phyloP scores from a whole-genome alignment of 1,140 invertebrate genomes.

The Megalonaias nervosa region DNA sequence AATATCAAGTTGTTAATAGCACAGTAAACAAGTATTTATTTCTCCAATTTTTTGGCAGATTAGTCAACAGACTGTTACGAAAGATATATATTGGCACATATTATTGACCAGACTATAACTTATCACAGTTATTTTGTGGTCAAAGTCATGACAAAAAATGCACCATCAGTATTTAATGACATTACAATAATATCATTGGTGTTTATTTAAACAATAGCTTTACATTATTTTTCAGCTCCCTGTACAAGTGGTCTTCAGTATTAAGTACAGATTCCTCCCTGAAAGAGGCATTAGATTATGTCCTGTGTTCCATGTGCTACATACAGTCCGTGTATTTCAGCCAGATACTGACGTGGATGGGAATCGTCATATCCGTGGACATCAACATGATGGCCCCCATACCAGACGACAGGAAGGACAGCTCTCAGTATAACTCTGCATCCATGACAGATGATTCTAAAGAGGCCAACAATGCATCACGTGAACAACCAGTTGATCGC shows the following conservation, averaged over 20 bases:
- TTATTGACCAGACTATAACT: too few species aligned
- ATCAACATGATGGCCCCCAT: slow-evolving; percentile 73
- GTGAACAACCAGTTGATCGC: slow-evolving; percentile 11
- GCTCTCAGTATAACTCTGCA: slow-evolving; percentile 61
- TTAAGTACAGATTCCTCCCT: slow-evolving; percentile 78
- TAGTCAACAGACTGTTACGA: too few species aligned
- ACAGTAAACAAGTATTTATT: too few species aligned
- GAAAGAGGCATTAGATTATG: slow-evolving; percentile 84
- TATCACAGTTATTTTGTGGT: too few species aligned
- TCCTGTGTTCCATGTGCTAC: slow-evolving; percentile 88
- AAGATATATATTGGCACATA: too few species aligned
- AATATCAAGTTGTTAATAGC: too few species aligned
- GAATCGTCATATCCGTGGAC: slow-evolving; percentile 75
- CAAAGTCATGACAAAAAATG: too few species aligned
- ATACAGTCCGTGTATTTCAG: slow-evolving; percentile 84
- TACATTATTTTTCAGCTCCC: slow-evolving; percentile 71
- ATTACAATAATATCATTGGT: too few species aligned
- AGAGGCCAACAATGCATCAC: slow-evolving; percentile 48
- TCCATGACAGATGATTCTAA: slow-evolving; percentile 62
- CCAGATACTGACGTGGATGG: slow-evolving; percentile 81
- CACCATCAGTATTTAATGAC: too few species aligned
- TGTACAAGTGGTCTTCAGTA: slow-evolving; percentile 84
- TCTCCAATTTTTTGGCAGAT: too few species aligned
- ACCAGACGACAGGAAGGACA: slow-evolving; percentile 78
- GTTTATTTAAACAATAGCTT: background rate